Conservation (phyloP, 1,140 invertebrate genomes). For the Aphidius ervi region DNA sequence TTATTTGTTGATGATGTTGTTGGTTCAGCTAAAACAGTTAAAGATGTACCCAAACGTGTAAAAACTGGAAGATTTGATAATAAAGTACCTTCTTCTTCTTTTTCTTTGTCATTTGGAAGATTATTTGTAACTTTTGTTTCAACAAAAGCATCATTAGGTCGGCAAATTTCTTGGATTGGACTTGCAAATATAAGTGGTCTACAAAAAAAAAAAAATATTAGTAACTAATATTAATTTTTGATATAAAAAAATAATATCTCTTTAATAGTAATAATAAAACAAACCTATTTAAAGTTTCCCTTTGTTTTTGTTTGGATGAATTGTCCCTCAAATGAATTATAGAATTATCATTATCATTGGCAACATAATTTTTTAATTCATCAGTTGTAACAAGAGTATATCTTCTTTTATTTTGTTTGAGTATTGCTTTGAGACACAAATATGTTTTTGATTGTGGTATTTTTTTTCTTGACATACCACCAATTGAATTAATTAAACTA, state of each 20-base stretch:
- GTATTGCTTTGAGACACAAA: constrained; percentile 46
- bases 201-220: constrained; percentile 16
- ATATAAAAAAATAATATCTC: not conserved
- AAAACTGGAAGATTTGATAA: constrained; percentile 54
- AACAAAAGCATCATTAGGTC: constrained; percentile 57
- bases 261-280: not conserved
- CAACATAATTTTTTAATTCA: constrained; percentile 39
- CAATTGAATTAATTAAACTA: constrained; percentile 4
- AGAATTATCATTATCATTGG: constrained; percentile 16
- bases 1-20: constrained; percentile 15
- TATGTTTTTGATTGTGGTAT: constrained; percentile 42
- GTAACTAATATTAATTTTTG: not conserved
- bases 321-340: constrained; percentile 1
- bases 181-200: constrained; percentile 59
- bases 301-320: not conserved
- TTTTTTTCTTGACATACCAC: constrained; percentile 4
- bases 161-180: constrained; percentile 59
- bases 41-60: constrained; percentile 53
- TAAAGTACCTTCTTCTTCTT: constrained; percentile 53
- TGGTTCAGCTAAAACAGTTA: constrained; percentile 29
- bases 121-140: constrained; percentile 46
- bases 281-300: constrained; percentile 9
- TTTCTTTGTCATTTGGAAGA: constrained; percentile 30
- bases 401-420: constrained; percentile 43
- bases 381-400: constrained; percentile 46